Base-by-base conservation (phyloP, 2,113 vertebrate species). In the Dromaius novaehollandiae region DNA sequence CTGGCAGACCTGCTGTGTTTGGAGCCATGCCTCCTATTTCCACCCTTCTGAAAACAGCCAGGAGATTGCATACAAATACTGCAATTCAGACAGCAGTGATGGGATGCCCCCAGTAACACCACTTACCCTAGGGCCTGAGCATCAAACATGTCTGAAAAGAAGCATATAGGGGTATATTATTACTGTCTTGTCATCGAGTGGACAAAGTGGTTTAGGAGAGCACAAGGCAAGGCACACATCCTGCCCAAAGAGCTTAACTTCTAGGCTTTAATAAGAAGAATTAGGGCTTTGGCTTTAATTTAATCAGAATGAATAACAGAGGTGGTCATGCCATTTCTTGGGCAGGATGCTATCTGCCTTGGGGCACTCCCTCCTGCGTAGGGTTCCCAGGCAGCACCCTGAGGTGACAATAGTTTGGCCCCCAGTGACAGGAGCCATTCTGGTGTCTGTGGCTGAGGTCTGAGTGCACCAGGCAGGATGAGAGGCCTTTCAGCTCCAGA, bases 251-350 rank as follows among this genome's bases (percentile, higher is more conserved):
- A 87, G 95, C 96, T 97, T 96, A 97, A 94, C 88, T 94, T 95
- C 79, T 96, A 94, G 94, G 96, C 93, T 92, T 96, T 97, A 96
- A 95, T 95, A 95, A 95, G 93, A 96, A 97, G 95, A 97, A 96
- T 96, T 95, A 96, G 86, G 88, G 95, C 86, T 96, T 96, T 93
- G 70, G 64, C 88, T 96, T 11, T 3, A 70, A 93, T 96, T 96
- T 95, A 95, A 96, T 95, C 95, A 95, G 90, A 93, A 94, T 25
- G 55, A 88, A 78, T 86, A 83, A 73, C 9, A 2, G 91, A 92
- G 81, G 83, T 90, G 63, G 88, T 26, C 9, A 0, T 82, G 92
- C 84, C 94, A 89, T 96, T 95, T 96, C 1, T 0, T 96, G 86
- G 90, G 83, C 92, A 96, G 81, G 56, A 74, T 86, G 77, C 88